Percentiles rank a stretch among this genome's conserved stretches.
phyloP scores from a whole-genome alignment of 2,797 vertebrate genomes.

The Cynopterus sphinx region DNA sequence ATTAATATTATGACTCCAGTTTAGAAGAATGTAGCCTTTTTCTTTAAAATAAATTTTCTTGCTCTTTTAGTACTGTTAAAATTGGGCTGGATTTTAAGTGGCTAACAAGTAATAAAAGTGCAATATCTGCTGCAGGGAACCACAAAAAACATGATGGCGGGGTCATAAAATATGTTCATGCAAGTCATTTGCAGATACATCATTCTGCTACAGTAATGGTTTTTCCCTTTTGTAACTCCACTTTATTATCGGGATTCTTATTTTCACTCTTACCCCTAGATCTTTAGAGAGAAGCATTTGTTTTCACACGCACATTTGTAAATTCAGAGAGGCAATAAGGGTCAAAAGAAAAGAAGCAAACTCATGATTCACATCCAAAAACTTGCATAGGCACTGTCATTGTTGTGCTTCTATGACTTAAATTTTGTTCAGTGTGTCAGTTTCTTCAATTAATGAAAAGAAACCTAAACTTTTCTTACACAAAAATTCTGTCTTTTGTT shows the following conservation, averaged over 20 bases:
- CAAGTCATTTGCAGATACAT: conserved; percentile 85
- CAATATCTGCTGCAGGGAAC: conserved; percentile 86
- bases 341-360: conserved; percentile 46
- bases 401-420: background rate
- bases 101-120: conserved; percentile 88
- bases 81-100: conserved; percentile 88
- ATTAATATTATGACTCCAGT: conserved; percentile 88
- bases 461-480: background rate
- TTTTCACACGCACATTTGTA: conserved; percentile 61
- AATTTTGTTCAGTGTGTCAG: background rate
- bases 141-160: conserved; percentile 84
- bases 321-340: conserved; percentile 41
- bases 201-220: conserved; percentile 86
- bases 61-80: conserved; percentile 86
- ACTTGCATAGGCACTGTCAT: accelerated
- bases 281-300: conserved; percentile 59
- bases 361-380: conserved; percentile 60
- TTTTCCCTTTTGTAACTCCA: conserved; percentile 81
- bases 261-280: conserved; percentile 68
- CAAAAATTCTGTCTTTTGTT: background rate
- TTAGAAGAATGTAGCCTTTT: conserved; percentile 87
- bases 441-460: conserved; percentile 30
- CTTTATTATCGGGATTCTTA: conserved; percentile 84
- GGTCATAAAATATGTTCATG: conserved; percentile 86
- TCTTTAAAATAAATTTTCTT: conserved; percentile 88